A percentile compares a stretch with the other conserved stretches of the same genome.
Conservation (phyloP, 2,888 invertebrate species). For the Hololepta plana region DNA sequence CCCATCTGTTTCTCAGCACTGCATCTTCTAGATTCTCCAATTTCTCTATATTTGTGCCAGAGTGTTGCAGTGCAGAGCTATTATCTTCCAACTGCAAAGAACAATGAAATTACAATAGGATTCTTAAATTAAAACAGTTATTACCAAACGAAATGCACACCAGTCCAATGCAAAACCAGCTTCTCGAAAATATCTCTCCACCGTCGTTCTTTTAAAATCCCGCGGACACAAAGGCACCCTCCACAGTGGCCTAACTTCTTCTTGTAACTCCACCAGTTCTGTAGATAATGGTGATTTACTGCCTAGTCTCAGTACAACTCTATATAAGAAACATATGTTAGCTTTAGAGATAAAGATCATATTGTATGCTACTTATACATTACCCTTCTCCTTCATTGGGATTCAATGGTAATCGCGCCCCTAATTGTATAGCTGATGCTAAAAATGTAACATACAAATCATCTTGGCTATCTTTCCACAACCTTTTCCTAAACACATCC, state of each 20-base stretch:
- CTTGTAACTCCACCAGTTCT: conserved; percentile 47
- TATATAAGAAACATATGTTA: conserved; percentile 16
- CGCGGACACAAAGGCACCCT: conserved; percentile 61
- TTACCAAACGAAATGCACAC: conserved; percentile 73
- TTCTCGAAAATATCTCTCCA: conserved; percentile 65
- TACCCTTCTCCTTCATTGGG: conserved; percentile 80
- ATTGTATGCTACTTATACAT: conserved; percentile 10
- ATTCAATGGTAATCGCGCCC: conserved; percentile 62
- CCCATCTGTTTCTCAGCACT: conserved; percentile 35
- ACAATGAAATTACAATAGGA: conserved; percentile 10
- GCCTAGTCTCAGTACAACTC: conserved; percentile 66
- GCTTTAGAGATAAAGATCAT: neutral
- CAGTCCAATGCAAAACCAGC: conserved; percentile 69
- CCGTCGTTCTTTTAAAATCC: conserved; percentile 69
- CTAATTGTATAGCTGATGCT: conserved; percentile 69
- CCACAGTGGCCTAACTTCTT: conserved; percentile 67
- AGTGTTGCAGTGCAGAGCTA: conserved; percentile 21
- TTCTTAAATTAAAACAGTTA: neutral
- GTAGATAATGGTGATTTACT: conserved; percentile 56
- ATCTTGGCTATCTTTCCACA: conserved; percentile 60
- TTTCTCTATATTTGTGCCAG: conserved; percentile 21
- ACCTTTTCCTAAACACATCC: conserved; percentile 54
- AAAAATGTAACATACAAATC: conserved; percentile 70
- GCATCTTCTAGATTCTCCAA: conserved; percentile 21
- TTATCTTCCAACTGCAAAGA: conserved; percentile 22